Evolutionary conservation across 2,113 vertebrate species (phyloP), one percentile per base, ranked within the genome.

Genomic region (Cnemophilus loriae): DNA sequence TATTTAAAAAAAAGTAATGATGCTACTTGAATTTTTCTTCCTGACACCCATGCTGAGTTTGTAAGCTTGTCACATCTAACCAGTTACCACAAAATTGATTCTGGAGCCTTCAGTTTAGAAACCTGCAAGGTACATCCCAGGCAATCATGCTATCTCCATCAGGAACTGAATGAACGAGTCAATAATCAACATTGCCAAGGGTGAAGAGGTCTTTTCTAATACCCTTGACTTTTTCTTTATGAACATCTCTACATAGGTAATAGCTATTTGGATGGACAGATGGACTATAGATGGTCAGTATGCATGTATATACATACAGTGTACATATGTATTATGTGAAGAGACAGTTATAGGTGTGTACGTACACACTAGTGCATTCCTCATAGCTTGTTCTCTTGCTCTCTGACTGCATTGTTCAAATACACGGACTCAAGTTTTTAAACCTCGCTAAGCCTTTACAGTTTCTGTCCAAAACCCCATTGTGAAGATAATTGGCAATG

Each of bases 11-110:
- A 57, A 44, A n/a, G 52, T 83, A 47, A 73, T 35, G 56, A 60
- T 14, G 19, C 69, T 64, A 24, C 86, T 89, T 59, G 69, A 44
- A 39, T 92, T 88, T 88, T 77, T 64, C 61, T 94, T 92, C 41
- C 80, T 75, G 69, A 74, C 4, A 20, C 60, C 90, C 39, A 18
- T n/a, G 41, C 81, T 73, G 89, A 83, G 75, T 95, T 91, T 95
- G 89, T 92, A 95, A 91, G 75, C 94, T 1, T 8, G 82, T 96
- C 95, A 93, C 87, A 96, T 91, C 78, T 73, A 91, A 53, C 70
- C 87, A 49, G 87, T 94, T 91, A 77, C 91, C 71, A 78, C 91
- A 84, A 37, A 91, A 95, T 85, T 90, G 95, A 96, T 85, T 94
- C 84, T 74, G 89, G 89, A 95, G 90, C 71, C 71, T 97, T 95